Evolutionary conservation across 2,113 vertebrate species (phyloP).

Genomic region (Glaucidium brasilianum): DNA sequence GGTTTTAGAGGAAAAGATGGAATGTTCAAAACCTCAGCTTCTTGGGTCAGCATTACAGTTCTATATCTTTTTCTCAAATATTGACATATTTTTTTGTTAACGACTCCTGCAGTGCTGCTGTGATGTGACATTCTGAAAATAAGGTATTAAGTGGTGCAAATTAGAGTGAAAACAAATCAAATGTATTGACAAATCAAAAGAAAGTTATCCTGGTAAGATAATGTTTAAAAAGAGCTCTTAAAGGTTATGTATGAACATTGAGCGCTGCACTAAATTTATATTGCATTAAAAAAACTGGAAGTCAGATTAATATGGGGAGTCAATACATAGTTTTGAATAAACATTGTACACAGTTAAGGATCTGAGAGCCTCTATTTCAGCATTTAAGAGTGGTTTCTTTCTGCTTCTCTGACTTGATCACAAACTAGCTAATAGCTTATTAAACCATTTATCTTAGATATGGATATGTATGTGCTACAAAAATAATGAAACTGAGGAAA

Average conservation of each 20-base stretch:
- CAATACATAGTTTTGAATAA: not conserved
- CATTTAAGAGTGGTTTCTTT: not conserved
- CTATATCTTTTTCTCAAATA: not conserved
- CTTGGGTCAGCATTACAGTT: not conserved
- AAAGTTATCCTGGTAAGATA: not conserved
- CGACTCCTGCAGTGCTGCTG: not conserved
- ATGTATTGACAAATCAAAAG: not conserved
- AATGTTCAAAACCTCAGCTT: not conserved
- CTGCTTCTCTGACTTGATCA: not conserved
- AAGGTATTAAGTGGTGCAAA: not conserved
- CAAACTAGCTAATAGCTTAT: conserved; percentile 26
- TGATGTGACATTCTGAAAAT: not conserved
- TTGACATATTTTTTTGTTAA: not conserved
- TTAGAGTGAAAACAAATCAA: not conserved
- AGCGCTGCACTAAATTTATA: not conserved
- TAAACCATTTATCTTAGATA: conserved; percentile 78
- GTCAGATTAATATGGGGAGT: not conserved
- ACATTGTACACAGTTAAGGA: not conserved
- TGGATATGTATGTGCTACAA: conserved; percentile 97
- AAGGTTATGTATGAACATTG: not conserved
- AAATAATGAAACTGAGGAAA: conserved; percentile 98
- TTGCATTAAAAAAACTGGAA: not conserved
- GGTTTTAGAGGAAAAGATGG: not conserved
- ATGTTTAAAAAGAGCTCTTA: not conserved
- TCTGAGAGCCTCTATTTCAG: not conserved